Conservation (phyloP, 2,888 invertebrate species). For the Carterocephalus palaemon region DNA sequence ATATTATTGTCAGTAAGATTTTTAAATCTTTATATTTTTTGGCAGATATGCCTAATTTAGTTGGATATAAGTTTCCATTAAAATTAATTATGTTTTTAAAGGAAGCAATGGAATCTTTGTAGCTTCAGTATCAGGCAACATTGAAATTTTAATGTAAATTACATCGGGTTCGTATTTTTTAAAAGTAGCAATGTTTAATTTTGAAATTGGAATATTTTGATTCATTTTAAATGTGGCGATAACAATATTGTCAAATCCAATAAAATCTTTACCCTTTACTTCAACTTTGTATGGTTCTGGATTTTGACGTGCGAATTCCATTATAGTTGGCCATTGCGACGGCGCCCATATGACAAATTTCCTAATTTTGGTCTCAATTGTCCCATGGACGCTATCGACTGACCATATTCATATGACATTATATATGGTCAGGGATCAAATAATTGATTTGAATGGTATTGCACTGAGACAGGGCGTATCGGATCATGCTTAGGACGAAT, state of each 20-base stretch:
- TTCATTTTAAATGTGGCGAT: neutral
- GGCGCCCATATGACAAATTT: neutral
- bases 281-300: neutral
- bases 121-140: neutral
- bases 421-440: too few species aligned
- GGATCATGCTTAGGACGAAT: neutral
- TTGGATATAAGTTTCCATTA: conserved; percentile 1
- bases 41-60: neutral
- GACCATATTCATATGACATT: too few species aligned
- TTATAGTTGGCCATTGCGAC: conserved; percentile 1
- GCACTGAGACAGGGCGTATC: neutral
- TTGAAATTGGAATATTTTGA: neutral
- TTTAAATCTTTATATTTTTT: neutral
- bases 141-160: neutral
- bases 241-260: neutral
- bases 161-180: too few species aligned
- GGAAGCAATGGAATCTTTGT: neutral
- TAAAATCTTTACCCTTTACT: conserved; percentile 1
- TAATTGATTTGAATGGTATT: conserved; percentile 2
- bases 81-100: neutral
- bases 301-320: neutral
- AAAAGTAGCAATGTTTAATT: neutral
- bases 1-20: neutral
- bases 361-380: neutral
- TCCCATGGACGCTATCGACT: conserved; percentile 2